Conservation (phyloP, 1,140 invertebrate genomes). For the Eupeodes corollae region DNA sequence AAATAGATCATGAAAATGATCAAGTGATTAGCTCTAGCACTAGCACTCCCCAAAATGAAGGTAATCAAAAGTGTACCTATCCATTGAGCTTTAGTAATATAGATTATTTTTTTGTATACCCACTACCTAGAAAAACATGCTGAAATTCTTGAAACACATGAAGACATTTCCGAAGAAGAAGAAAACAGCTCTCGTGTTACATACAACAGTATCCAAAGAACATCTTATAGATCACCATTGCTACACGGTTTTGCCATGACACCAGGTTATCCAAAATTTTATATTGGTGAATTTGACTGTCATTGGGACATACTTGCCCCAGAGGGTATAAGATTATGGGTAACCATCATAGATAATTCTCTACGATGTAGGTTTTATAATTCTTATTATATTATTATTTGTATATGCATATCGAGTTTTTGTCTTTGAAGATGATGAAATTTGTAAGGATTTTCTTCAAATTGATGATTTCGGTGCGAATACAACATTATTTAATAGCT, state of each 20-base stretch:
- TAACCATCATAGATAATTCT: conserved; percentile 47
- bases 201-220: conserved; percentile 2
- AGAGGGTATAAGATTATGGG: conserved; percentile 41
- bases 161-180: background rate
- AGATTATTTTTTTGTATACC: too few relatives aligned
- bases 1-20: too few relatives aligned
- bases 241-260: conserved; percentile 45
- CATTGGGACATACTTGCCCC: conserved; percentile 42
- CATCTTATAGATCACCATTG: background rate
- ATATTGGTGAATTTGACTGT: conserved; percentile 43
- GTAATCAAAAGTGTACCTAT: too few relatives aligned
- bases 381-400: too few relatives aligned
- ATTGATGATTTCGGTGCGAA: conserved; percentile 2
- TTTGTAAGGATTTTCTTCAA: conserved; percentile 6
- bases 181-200: too few relatives aligned
- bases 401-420: too few relatives aligned
- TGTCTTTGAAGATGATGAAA: background rate
- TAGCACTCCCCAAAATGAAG: too few relatives aligned
- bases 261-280: conserved; percentile 52
- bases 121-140: too few relatives aligned
- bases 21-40: too few relatives aligned
- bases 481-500: conserved; percentile 1
- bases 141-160: background rate
- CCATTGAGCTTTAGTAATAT: too few relatives aligned
- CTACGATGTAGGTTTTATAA: conserved; percentile 39